These are phyloP conservation scores for Ernsta delagoae DNA, from an alignment of 2,888 invertebrate species.

Conservation along the genomic window DNA sequence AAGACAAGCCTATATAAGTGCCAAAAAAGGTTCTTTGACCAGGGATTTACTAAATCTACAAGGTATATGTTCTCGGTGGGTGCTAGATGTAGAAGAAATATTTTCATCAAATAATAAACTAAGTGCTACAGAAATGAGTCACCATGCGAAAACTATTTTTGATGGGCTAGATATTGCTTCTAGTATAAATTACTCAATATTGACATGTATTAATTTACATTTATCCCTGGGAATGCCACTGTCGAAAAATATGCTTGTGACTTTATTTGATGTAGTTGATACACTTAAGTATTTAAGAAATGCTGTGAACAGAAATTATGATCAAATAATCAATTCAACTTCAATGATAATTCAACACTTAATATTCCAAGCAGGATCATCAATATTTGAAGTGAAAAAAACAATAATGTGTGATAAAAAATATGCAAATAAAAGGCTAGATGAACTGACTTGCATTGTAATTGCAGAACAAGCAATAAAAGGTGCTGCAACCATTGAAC, in stretches of 20 bases:
- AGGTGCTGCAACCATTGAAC: conserved; percentile 86
- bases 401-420: conserved; percentile 86
- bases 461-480: conserved; percentile 88
- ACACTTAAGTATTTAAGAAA: conserved; percentile 91
- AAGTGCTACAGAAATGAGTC: conserved; percentile 74
- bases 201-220: conserved; percentile 87
- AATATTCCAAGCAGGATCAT: conserved; percentile 89
- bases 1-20: conserved; percentile 83
- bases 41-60: conserved; percentile 85
- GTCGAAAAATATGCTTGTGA: conserved; percentile 89
- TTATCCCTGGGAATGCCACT: conserved; percentile 90
- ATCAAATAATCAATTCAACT: conserved; percentile 89
- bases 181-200: conserved; percentile 82
- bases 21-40: conserved; percentile 84
- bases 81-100: conserved; percentile 65
- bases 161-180: conserved; percentile 89
- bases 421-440: conserved; percentile 87
- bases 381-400: conserved; percentile 88
- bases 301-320: conserved; percentile 88
- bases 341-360: conserved; percentile 92
- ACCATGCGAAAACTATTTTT: conserved; percentile 69
- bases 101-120: conserved; percentile 69
- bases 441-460: conserved; percentile 90
- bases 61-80: conserved; percentile 66
- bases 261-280: conserved; percentile 92